phyloP scores from a whole-genome alignment of 35 echinoderm and acorn worm species.

The Acanthaster planci region DNA sequence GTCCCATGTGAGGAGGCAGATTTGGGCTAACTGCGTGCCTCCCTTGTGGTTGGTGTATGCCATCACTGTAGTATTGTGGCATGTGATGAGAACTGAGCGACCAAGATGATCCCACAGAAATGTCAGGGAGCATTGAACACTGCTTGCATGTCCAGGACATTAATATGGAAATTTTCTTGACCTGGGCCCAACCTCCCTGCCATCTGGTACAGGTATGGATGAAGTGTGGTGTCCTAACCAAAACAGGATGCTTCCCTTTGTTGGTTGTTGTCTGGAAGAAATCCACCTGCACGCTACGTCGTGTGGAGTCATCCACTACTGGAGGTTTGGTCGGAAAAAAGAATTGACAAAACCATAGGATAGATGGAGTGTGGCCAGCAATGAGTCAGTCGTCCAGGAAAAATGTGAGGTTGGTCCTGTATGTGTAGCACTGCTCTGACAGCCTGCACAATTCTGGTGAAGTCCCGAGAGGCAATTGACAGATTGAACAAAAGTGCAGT shows the following conservation, averaged over 20 bases:
- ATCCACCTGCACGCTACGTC: background rate
- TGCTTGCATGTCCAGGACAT: background rate
- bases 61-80: constrained; percentile 31
- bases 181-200: background rate
- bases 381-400: background rate
- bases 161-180: background rate
- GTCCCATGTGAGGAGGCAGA: background rate
- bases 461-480: no score
- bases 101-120: background rate
- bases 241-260: constrained; percentile 11
- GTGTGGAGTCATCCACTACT: constrained; percentile 4
- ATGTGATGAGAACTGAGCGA: constrained; percentile 11
- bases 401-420: background rate
- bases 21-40: constrained; percentile 5
- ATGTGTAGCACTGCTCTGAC: background rate
- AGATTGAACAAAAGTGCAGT: no score
- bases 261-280: background rate
- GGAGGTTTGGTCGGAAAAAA: background rate
- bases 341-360: background rate
- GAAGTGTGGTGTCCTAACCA: no score
- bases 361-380: background rate
- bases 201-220: background rate
- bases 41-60: constrained; percentile 33
- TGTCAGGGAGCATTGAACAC: background rate
- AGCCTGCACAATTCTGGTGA: background rate